Evolutionary conservation across 2,888 invertebrate genomes (phyloP).

Genomic region (Pollenia griseotomentosa): DNA sequence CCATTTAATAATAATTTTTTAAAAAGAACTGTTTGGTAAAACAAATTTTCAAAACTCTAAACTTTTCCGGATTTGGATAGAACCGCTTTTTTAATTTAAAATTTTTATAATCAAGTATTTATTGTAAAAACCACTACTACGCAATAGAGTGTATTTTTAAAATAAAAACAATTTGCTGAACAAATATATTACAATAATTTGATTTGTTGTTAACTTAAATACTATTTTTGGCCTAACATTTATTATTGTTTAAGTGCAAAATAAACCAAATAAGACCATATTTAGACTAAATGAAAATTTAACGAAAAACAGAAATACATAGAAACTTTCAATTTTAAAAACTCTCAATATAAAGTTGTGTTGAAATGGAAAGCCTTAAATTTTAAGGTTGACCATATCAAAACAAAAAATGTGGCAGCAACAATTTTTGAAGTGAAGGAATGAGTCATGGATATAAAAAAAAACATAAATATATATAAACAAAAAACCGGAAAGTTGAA

Average conservation of each 20-base stretch:
- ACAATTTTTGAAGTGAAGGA: background rate
- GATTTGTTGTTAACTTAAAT: constrained; percentile 36
- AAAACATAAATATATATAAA: constrained; percentile 41
- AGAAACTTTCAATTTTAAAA: constrained; percentile 13
- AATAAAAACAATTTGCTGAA: background rate
- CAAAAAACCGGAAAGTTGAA: constrained; percentile 65
- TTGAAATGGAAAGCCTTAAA: constrained; percentile 46
- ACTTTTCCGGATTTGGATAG: too few relatives aligned
- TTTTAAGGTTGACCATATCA: constrained; percentile 56
- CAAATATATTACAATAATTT: background rate
- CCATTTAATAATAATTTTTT: too few relatives aligned
- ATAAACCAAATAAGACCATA: constrained; percentile 5
- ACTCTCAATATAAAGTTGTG: constrained; percentile 18
- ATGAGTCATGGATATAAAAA: constrained; percentile 48
- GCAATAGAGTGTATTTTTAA: background rate
- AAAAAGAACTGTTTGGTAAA: too few relatives aligned
- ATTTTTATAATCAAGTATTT: background rate
- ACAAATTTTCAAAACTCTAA: too few relatives aligned
- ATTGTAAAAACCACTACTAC: background rate
- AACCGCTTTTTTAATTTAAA: too few relatives aligned
- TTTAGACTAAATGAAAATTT: constrained; percentile 34
- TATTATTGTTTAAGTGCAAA: constrained; percentile 8
- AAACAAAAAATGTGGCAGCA: constrained; percentile 26
- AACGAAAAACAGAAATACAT: constrained; percentile 6
- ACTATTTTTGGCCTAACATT: constrained; percentile 6